A percentile compares a stretch with the other conserved stretches of the same genome.
phyloP scores from a whole-genome alignment of 1,140 invertebrate genomes.

The Brachionus rotundiformis region DNA sequence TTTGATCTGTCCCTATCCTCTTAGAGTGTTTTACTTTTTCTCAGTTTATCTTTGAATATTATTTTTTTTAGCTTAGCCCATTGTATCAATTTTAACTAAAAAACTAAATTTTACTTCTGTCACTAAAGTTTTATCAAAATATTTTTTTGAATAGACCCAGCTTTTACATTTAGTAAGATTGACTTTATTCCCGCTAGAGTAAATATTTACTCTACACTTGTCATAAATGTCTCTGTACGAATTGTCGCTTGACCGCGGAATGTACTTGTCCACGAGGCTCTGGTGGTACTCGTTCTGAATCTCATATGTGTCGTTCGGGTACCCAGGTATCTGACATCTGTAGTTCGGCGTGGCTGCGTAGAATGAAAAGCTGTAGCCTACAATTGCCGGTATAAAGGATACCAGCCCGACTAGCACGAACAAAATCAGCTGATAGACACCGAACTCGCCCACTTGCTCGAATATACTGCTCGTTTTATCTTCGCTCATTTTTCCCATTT shows the following conservation, averaged over 20 bases:
- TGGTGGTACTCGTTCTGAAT: constrained; percentile 10
- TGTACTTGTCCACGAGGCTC: not conserved
- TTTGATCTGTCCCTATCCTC: too few relatives aligned
- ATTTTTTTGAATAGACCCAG: constrained; percentile 42
- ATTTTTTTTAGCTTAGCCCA: not conserved
- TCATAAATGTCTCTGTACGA: constrained; percentile 26
- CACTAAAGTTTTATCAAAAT: constrained; percentile 27
- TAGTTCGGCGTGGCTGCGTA: constrained; percentile 20
- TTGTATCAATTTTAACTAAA: not conserved
- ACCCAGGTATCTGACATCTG: constrained; percentile 8
- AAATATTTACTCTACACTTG: constrained; percentile 15
- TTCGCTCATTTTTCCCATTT: not conserved
- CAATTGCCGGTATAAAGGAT: constrained; percentile 13
- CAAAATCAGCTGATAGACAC: not conserved
- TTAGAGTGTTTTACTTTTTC: too few relatives aligned
- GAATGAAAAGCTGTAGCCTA: constrained; percentile 33
- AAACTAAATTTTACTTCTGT: not conserved
- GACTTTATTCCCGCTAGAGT: not conserved
- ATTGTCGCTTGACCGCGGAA: constrained; percentile 8
- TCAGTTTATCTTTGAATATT: too few relatives aligned
- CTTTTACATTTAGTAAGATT: not conserved
- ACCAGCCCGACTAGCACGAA: constrained; percentile 4
- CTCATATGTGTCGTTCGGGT: not conserved
- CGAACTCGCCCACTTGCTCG: constrained; percentile 5
- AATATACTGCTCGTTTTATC: not conserved